These are phyloP conservation scores for Trypoxylon attenuatum DNA, from an alignment of 2,888 invertebrate species.

Conservation along the genomic window DNA sequence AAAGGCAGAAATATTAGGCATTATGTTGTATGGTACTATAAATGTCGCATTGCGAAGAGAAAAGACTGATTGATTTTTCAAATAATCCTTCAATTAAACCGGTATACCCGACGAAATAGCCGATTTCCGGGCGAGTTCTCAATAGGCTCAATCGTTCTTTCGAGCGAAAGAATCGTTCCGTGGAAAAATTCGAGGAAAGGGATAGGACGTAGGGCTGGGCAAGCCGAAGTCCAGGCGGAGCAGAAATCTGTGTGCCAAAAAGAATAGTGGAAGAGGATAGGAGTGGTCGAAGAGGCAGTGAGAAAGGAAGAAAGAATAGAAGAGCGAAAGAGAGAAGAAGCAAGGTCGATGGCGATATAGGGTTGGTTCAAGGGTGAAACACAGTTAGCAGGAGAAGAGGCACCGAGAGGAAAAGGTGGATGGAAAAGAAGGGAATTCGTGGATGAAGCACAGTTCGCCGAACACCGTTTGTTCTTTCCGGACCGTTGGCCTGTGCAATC, in stretches of 20 bases:
- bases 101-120: too few relatives aligned
- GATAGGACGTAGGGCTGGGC: constrained; percentile 19
- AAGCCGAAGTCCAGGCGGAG: constrained; percentile 45
- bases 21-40: too few relatives aligned
- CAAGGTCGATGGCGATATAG: constrained; percentile 27
- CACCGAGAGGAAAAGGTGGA: not conserved
- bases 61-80: too few relatives aligned
- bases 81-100: too few relatives aligned
- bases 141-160: not conserved
- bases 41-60: too few relatives aligned
- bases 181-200: constrained; percentile 11
- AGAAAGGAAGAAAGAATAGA: too few relatives aligned
- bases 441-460: constrained; percentile 69
- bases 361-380: constrained; percentile 16
- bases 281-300: too few relatives aligned
- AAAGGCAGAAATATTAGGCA: too few relatives aligned
- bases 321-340: too few relatives aligned
- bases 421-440: constrained; percentile 45
- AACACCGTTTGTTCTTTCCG: constrained; percentile 74
- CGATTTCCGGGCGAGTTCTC: too few relatives aligned
- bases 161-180: constrained; percentile 13
- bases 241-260: constrained; percentile 51
- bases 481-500: constrained; percentile 72
- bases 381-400: constrained; percentile 7
- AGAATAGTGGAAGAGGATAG: too few relatives aligned